Evolutionary conservation across 1,140 invertebrate species (phyloP), one percentile per base, ranked within the genome.

Genomic region (Choristoneura fumiferana): DNA sequence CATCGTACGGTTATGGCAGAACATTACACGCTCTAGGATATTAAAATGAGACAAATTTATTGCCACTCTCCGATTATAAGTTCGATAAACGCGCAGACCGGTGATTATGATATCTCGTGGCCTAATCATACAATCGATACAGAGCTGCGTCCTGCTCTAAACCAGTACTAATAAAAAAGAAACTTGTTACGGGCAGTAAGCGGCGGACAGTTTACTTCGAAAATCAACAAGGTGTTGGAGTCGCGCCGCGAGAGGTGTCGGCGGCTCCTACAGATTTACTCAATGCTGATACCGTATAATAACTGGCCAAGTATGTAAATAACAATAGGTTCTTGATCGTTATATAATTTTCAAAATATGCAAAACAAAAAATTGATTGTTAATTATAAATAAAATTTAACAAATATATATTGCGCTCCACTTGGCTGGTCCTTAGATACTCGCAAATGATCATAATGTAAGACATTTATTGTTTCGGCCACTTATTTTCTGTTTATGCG

Each of bases 1-100:
- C 75, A 82, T 69, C 65, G 61, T 71, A 63, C 62, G 67, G 68
- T 76, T 72, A 71, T 75, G 68, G 70, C 66, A 66, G 74, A 80
- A 77, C 69, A 76, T 84, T 76, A 85, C 75, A 84, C 81, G 77
- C 77, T 83, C 74, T 78, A 80, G 75, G 73, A 76, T 85, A 84
- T 85, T 84, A 88, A 85, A 88, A 87, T 81, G 81, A 82, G 85
- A 88, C 84, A 83, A 87, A 88, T 88, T 88, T 87, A 88, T 88
- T 81, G 76, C 81, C 80, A 75, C 67, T 66, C 79, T 80, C 76
- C 75, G 82, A 88, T 88, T 84, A 87, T 83, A 76, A 63, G 71
- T 77, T 83, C 84, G 85, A 88, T 88, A 87, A 86, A 88, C 82
- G 75, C 77, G 54, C 68, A 85, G 79, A 85, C 84, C 81, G 76